These are phyloP conservation scores for Caradrina kadenii DNA, from an alignment of 2,888 invertebrate genomes.

Conservation along the genomic window DNA sequence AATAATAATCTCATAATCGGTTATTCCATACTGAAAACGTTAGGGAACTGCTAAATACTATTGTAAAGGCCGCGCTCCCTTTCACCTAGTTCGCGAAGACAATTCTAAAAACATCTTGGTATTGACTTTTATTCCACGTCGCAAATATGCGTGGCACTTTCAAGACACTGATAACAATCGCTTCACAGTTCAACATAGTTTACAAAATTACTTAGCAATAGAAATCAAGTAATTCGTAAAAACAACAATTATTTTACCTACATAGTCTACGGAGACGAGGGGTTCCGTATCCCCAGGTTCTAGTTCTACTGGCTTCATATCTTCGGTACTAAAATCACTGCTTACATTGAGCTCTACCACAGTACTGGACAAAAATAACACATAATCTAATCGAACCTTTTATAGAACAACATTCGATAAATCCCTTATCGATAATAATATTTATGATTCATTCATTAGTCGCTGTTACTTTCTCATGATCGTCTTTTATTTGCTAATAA, in stretches of 20 bases:
- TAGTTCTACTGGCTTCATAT: constrained; percentile 56
- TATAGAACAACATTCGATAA: constrained; percentile 39
- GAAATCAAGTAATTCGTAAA: not conserved
- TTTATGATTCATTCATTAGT: constrained; percentile 5
- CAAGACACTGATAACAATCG: constrained; percentile 6
- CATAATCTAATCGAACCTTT: constrained; percentile 44
- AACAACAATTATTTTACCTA: constrained; percentile 72
- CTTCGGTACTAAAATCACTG: constrained; percentile 35
- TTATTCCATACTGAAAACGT: not conserved
- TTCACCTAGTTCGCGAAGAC: not conserved
- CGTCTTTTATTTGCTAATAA: not conserved
- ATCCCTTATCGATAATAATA: constrained; percentile 20
- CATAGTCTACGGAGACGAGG: constrained; percentile 68
- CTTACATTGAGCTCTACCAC: constrained; percentile 40
- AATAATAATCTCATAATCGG: not conserved
- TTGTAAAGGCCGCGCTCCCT: not conserved
- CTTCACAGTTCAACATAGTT: not conserved
- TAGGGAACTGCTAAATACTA: not conserved
- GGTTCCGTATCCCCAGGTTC: constrained; percentile 70
- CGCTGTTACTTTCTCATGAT: constrained; percentile 15
- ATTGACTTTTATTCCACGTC: not conserved
- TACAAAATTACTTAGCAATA: not conserved
- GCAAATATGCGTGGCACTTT: constrained; percentile 1
- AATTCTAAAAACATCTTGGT: not conserved
- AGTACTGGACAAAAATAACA: constrained; percentile 41